phyloP scores from a whole-genome alignment of 1,140 invertebrate genomes.

The Drosophila sp. region DNA sequence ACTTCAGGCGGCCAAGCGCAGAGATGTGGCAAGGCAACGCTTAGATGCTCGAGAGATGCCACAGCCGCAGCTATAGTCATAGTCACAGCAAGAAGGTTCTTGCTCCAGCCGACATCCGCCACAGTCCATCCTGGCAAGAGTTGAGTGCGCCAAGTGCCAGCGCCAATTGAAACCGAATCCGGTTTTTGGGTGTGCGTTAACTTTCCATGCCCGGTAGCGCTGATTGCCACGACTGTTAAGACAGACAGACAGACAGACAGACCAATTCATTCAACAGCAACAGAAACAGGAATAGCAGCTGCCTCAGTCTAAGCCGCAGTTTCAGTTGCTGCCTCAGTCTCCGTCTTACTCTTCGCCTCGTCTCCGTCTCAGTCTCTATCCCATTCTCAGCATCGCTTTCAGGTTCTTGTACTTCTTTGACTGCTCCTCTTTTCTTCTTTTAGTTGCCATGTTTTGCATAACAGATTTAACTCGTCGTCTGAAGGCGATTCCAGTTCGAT shows the following conservation, averaged over 20 bases:
- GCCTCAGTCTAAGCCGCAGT: conserved; percentile 8
- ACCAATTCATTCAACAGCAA: conserved; percentile 71
- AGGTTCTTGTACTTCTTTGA: conserved; percentile 1
- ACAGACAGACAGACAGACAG: conserved; percentile 3
- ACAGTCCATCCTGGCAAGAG: conserved; percentile 71
- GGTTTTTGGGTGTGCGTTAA: conserved; percentile 68
- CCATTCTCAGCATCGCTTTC: conserved; percentile 1
- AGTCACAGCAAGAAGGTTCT: neutral
- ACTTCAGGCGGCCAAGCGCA: conserved; percentile 34
- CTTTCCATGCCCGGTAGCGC: conserved; percentile 78
- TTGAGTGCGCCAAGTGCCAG: conserved; percentile 62
- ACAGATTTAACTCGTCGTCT: conserved; percentile 41
- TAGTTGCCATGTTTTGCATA: conserved; percentile 60
- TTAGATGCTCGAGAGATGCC: conserved; percentile 41
- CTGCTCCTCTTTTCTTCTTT: neutral
- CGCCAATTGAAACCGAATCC: conserved; percentile 72
- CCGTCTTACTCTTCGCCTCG: conserved; percentile 1
- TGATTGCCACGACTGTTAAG: conserved; percentile 67
- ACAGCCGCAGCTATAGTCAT: neutral
- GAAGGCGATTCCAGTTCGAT: conserved; percentile 71
- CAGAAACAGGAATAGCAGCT: conserved; percentile 54
- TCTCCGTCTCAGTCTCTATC: neutral
- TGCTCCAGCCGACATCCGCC: conserved; percentile 62
- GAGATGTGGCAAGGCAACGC: conserved; percentile 36
- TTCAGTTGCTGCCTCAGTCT: neutral